phyloP scores from a whole-genome alignment of 37 sponge, comb jelly and placozoan species.

The Chondrilla cf. caribensis region DNA sequence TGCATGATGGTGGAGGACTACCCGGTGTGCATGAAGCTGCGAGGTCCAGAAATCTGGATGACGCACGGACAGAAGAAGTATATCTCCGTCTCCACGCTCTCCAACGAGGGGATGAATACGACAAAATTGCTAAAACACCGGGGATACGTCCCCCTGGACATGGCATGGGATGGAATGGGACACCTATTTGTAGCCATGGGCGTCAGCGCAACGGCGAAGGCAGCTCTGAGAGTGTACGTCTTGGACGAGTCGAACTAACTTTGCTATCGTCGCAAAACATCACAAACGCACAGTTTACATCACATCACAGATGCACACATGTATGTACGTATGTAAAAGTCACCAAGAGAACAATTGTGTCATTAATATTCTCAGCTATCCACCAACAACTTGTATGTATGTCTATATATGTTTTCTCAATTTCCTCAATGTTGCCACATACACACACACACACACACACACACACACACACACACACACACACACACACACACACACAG shows the following conservation, averaged over 20 bases:
- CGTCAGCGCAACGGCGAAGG: conserved; percentile 18
- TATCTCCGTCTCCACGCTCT: conserved; percentile 10
- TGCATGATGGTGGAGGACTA: conserved; percentile 27
- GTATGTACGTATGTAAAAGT: too few relatives aligned
- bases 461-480: too few relatives aligned
- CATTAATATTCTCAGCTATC: too few relatives aligned
- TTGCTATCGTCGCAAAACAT: too few relatives aligned
- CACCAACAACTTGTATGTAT: too few relatives aligned
- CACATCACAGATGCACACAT: neutral
- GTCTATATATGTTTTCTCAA: too few relatives aligned
- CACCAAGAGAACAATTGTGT: too few relatives aligned
- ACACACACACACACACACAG: too few relatives aligned
- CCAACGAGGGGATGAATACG: conserved; percentile 16
- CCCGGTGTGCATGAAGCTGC: conserved; percentile 9
- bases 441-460: too few relatives aligned
- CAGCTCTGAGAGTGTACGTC: conserved; percentile 1
- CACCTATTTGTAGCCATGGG: conserved; percentile 19
- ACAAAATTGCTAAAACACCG: neutral
- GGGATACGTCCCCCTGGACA: conserved; percentile 3
- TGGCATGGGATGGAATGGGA: neutral
- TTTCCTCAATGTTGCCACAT: too few relatives aligned
- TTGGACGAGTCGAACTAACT: neutral
- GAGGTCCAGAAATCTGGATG: conserved; percentile 27
- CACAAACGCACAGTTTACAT: neutral
- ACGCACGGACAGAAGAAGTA: conserved; percentile 26